Evolutionary conservation across 35 echinoderm and acorn worm genomes (phyloP).

Genomic region (Ophiothrix spiculata): DNA sequence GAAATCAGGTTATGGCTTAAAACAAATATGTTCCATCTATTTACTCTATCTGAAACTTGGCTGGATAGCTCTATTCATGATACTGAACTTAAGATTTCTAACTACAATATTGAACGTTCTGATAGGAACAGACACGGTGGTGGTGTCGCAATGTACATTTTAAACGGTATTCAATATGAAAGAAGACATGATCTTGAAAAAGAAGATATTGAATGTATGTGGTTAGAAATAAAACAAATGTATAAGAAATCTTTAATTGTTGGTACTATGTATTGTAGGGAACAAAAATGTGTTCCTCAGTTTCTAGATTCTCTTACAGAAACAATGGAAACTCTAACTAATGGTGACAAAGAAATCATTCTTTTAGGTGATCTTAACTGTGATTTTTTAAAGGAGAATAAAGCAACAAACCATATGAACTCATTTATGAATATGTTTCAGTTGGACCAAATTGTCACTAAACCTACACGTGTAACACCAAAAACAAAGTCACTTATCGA

Average conservation of each 20-base stretch:
- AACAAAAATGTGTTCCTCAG: background rate
- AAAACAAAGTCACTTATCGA: background rate
- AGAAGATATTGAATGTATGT: background rate
- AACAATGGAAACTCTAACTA: background rate
- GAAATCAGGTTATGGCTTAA: background rate
- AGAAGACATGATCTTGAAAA: background rate
- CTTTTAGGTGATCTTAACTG: background rate
- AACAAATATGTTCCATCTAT: background rate
- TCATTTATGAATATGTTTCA: too few species aligned
- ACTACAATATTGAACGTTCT: background rate
- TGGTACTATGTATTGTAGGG: background rate
- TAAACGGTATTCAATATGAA: background rate
- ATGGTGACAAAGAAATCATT: background rate
- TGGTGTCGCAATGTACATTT: background rate
- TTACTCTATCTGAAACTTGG: background rate
- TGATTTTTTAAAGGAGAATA: background rate
- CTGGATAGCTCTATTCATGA: background rate
- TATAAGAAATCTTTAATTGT: background rate
- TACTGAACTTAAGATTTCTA: background rate
- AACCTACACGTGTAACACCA: too few species aligned
- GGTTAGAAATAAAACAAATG: too few species aligned
- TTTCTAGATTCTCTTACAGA: background rate
- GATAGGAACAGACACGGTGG: background rate
- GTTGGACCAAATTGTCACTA: too few species aligned
- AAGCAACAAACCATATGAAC: too few species aligned